Percentiles rank a stretch among this genome's conserved stretches.
phyloP scores from a whole-genome alignment of 2,888 invertebrate genomes.

The Podotricha telesiphe region DNA sequence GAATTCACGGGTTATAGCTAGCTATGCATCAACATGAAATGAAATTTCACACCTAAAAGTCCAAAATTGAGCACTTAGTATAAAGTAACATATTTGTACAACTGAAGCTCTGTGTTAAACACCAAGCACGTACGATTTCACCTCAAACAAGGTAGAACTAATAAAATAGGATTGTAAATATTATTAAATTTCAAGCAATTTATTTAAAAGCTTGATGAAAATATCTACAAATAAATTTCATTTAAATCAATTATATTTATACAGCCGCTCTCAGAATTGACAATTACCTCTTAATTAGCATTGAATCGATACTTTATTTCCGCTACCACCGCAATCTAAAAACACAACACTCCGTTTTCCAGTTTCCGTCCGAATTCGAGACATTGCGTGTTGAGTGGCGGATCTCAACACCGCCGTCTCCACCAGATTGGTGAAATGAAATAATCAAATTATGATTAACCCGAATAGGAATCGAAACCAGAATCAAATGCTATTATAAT shows the following conservation, averaged over 20 bases:
- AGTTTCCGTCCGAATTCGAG: too few relatives aligned
- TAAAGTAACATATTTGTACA: constrained; percentile 20
- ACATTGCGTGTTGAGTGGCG: too few relatives aligned
- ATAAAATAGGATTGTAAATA: constrained; percentile 4
- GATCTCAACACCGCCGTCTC: too few relatives aligned
- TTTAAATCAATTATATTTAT: not conserved
- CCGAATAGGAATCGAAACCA: too few relatives aligned
- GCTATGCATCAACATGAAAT: not conserved
- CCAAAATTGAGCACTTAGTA: not conserved
- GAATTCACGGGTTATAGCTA: too few relatives aligned
- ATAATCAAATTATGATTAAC: too few relatives aligned
- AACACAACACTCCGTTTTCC: too few relatives aligned
- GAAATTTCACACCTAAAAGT: not conserved
- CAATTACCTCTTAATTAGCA: not conserved
- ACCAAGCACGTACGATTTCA: constrained; percentile 20
- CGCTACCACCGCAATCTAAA: too few relatives aligned
- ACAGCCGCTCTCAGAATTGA: not conserved
- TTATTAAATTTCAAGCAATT: not conserved
- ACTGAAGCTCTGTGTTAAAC: constrained; percentile 21
- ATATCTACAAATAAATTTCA: not conserved
- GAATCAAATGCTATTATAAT: too few relatives aligned
- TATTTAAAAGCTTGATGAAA: not conserved
- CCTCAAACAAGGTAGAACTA: constrained; percentile 18
- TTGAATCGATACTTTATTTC: not conserved
- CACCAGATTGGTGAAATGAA: too few relatives aligned